Base-by-base conservation (phyloP, 2,888 invertebrate species). In the Pammene fasciana region DNA sequence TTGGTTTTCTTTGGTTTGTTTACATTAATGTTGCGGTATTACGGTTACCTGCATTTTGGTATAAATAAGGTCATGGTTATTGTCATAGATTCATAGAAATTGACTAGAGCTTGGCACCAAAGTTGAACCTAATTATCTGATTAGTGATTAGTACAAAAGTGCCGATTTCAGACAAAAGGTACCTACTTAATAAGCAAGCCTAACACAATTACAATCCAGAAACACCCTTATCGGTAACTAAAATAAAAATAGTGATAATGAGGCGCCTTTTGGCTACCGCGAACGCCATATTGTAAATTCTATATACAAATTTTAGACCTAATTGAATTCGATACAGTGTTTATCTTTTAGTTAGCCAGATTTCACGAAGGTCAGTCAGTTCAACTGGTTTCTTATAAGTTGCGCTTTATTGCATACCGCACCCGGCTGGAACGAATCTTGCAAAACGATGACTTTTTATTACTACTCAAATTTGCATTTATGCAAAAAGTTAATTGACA, bases 371-470 rank as follows among this genome's bases (percentile, higher is more conserved):
- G 41, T 41, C 8, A 13, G 38, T 9, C 59, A 43, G 9, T n/a
- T 16, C 36, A 11, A 59, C 45, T 45, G 1, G 13, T 59, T 45
- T 57, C 16, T 34, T 45, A n/a, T 34, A 59, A 34, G 46, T 48
- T 60, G 60, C 46, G 46, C 60, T 60, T 46, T 46, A 36, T 36
- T 60, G 46, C 60, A 60, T 48, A 48, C 10, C 45, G 46, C 46
- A 60, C 60, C 60, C 34, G 36, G 14, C 46, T 60, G 59, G 45
- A 60, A 60, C 59, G 59, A 34, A 26, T 61, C n/a, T 52, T 54
- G 43, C 52, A 41, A 54, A 52, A 64, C 38, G 10, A 54, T 18
- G 41, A 41, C 41, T 41, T 54, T 48, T 57, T 41, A 57, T 41
- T 57, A 10, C 38, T 18, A 57, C 18, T 41, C 7, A 43, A 41